Evolutionary conservation across 2,888 invertebrate species (phyloP), one percentile per base, ranked within the genome.

Genomic region (Eugnorisma glareosa): DNA sequence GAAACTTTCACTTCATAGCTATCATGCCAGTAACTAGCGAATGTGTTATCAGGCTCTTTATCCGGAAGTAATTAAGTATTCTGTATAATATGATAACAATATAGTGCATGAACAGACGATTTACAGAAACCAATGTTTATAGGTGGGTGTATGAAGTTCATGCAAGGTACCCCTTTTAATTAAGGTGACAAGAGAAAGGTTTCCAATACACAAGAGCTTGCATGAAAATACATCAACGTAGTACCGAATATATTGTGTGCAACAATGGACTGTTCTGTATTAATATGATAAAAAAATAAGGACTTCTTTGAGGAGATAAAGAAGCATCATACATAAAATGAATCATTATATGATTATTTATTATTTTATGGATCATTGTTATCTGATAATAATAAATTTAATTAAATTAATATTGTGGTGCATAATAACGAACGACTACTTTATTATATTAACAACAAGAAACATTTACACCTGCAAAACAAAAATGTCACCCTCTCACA

Each of bases 401-500:
- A n/a, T n/a, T n/a, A n/a, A n/a, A n/a, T n/a, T n/a, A 24, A 24
- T n/a, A 51, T n/a, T 24, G 51, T n/a, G 24, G 11, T n/a, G 15
- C n/a, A 57, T 5, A 13, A 57, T 4, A 28, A 6, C 6, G 54
- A n/a, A n/a, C n/a, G n/a, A n/a, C n/a, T 28, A 57, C n/a, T 15
- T 6, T 57, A 54, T 4, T 24, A 54, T 54, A 54, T n/a, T 54
- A 54, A 11, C 24, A n/a, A n/a, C 15, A 57, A 28, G 7, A 31
- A 10, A 35, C 1, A 24, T 67, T 21, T 45, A 37, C 28, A 48
- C 21, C 21, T 18, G n/a, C n/a, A 69, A 75, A 72, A 72, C 64
- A 67, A 64, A 79, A 43, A 43, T 40, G 40, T 54, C 28, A 54
- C n/a, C 28, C 66, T 64, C 54, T 71, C 66, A 67, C 77, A 77